Evolutionary conservation across 2,113 vertebrate species (phyloP), one percentile per base, ranked within the genome.

Genomic region (Cochlearius cochlearius): DNA sequence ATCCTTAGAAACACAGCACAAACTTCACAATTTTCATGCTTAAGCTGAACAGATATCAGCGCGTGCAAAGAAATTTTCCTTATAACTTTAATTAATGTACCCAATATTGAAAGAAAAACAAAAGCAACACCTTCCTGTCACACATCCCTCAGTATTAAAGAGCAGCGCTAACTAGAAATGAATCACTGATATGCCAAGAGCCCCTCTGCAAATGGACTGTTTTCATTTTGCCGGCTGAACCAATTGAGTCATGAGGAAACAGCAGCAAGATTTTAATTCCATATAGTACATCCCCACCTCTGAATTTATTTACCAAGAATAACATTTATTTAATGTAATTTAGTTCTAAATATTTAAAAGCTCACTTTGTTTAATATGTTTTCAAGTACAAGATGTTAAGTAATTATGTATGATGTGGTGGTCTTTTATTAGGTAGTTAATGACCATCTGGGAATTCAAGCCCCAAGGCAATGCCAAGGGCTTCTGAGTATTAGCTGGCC

Each of bases 281-380:
- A 77, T 96, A 97, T 96, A 96, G 94, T 96, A 95, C 96, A 90
- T 97, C 95, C 95, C 92, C 75, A 94, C 55, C 93, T 94, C 88
- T 86, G 84, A 96, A 97, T 97, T 94, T 98, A 98, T 98, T 98
- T 98, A 98, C 93, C 86, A 97, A 98, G 97, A 95, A 96, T 93
- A 97, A 97, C 96, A 98, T 98, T 97, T 98, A 97, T 97, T 97
- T 97, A 98, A 98, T 96, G 95, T 97, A 97, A 98, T 97, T 97
- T 96, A 94, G 80, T 97, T 94, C 96, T 97, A 97, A 97, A 97
- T 97, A 97, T 98, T 97, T 97, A 97, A 98, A 98, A 97, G 97
- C 97, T 97, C 97, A 97, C 97, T 98, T 97, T 97, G 96, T 97
- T 95, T 98, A 98, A 98, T 98, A 98, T 97, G 95, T 97, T 98